Percentiles rank a stretch among this genome's conserved stretches.
Conservation (phyloP, 2,113 vertebrate species). For the Eretmodus cyanostictus region DNA sequence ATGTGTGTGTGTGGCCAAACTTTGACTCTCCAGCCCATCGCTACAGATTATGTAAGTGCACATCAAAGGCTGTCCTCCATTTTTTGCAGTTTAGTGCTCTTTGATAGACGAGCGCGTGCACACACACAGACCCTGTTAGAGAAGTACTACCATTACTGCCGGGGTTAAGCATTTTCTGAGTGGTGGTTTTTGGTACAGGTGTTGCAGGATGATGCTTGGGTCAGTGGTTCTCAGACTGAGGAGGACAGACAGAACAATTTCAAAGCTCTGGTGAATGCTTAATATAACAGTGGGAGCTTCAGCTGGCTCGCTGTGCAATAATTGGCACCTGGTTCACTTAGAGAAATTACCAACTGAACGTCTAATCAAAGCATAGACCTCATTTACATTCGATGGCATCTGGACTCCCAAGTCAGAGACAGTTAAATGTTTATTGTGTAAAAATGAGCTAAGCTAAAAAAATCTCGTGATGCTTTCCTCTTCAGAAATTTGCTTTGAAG, state of each 20-base stretch:
- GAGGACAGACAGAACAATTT: neutral
- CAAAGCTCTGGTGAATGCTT: neutral
- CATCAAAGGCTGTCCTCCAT: constrained; percentile 40
- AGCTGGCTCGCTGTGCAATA: neutral
- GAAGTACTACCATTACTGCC: neutral
- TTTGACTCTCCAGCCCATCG: constrained; percentile 23
- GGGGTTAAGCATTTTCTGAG: neutral
- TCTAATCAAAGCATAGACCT: neutral
- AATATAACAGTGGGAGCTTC: neutral
- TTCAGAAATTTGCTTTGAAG: neutral
- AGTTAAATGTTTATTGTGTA: neutral
- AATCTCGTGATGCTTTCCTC: neutral
- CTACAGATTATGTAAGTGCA: constrained; percentile 32
- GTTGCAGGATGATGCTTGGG: neutral
- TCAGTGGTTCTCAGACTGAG: neutral
- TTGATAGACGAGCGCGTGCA: neutral
- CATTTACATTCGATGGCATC: neutral
- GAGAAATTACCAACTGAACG: neutral
- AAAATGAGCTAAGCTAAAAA: neutral
- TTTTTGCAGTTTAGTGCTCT: neutral
- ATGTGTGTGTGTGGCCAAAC: neutral
- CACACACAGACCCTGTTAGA: neutral
- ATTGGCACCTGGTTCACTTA: neutral
- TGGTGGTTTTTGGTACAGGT: neutral
- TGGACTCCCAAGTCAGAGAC: neutral